Base-by-base conservation (phyloP, 2,113 vertebrate species). In the Vulpes ferrilata region DNA sequence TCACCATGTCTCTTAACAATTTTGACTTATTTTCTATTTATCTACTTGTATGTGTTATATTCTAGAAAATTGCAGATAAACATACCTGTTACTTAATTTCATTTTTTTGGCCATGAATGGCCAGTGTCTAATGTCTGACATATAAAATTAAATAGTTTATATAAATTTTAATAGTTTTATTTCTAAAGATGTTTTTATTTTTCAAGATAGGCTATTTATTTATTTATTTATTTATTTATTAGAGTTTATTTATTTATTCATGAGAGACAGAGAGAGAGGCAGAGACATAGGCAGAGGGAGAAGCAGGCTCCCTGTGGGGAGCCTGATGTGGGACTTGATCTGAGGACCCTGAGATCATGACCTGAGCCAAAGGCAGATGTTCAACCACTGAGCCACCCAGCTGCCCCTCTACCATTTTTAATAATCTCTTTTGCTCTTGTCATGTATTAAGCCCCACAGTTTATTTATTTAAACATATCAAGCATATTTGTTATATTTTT, bases 41-140 rank as follows among this genome's bases (percentile, higher is more conserved):
- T 78, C 30, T 92, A 12, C 59, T 95, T 88, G 74, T 12, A 55
- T 43, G 1, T 80, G 73, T 32, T 88, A 78, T 32, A n/a, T 79
- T 88, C 20, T 83, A 43, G 87, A 74, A 90, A 93, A 51, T 73
- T 83, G 83, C 74, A 95, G 12, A 32, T 57, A 88, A 82, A 80
- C n/a, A 38, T 15, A 93, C 1, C n/a, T 35, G 57, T 88, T 90
- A 81, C 23, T 90, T 71, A 53, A 67, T 92, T 92, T 76, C 8
- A 83, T 53, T 83, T 95, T 82, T 82, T 82, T 62, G 53, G 25
- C 16, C 80, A 6, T 82, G 43, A 43, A 43, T 43, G 1, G 43
- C 43, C 43, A 43, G 43, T 43, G 9, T 51, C 22, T 86, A 85
- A 53, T 53, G 23, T 8, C 32, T 69, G 17, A 69, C 9, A n/a